A percentile compares a stretch with the other conserved stretches of the same genome.
These are phyloP conservation scores for Sylvia borin DNA, from an alignment of 2,797 vertebrate genomes.

Conservation along the genomic window DNA sequence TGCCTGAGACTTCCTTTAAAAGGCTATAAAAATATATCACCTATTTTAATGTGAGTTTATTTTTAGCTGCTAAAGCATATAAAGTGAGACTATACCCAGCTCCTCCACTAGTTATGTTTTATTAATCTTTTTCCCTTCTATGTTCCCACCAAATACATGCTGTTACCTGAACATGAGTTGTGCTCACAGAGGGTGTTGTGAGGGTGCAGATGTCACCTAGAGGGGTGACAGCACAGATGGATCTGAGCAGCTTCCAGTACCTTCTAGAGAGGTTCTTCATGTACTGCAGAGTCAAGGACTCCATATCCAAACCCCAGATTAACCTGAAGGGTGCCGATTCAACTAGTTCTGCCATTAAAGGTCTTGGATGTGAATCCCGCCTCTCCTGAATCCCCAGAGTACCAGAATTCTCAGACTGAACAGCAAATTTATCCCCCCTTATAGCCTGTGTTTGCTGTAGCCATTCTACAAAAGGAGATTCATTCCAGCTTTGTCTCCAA, in stretches of 20 bases:
- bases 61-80: neutral
- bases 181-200: neutral
- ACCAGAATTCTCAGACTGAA: neutral
- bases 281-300: neutral
- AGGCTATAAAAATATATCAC: neutral
- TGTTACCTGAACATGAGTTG: neutral
- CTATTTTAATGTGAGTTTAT: neutral
- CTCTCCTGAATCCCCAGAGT: neutral
- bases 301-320: neutral
- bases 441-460: neutral
- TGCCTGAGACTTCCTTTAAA: neutral
- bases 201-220: neutral
- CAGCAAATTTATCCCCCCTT: neutral
- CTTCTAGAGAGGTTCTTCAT: neutral
- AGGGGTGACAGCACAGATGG: neutral
- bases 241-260: neutral
- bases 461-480: neutral
- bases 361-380: neutral
- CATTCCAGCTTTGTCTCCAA: neutral
- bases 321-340: neutral
- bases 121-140: neutral
- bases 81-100: neutral
- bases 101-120: neutral
- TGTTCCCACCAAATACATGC: neutral
- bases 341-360: neutral